Conservation (phyloP, 1,140 invertebrate genomes). For the Sitobion miscanthi region DNA sequence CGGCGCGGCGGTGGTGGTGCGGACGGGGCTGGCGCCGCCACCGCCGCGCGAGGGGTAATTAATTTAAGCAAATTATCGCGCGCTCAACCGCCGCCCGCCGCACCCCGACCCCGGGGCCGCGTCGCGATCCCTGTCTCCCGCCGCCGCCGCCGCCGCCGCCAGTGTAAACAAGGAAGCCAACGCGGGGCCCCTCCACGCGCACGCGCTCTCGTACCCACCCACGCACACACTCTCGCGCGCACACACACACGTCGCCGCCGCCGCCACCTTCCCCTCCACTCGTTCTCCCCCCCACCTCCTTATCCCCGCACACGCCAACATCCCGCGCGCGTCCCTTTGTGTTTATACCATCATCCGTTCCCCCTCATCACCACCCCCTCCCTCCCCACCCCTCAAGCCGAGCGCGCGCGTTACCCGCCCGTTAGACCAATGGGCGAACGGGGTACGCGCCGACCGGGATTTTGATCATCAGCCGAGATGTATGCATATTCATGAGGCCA, state of each 20-base stretch:
- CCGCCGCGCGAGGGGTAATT: slow-evolving; percentile 50
- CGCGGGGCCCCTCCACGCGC: neutral
- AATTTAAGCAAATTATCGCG: slow-evolving; percentile 57
- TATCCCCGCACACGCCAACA: too few relatives aligned
- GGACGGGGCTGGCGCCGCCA: slow-evolving; percentile 3
- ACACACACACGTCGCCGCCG: neutral
- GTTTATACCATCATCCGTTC: neutral
- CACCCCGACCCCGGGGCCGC: neutral
- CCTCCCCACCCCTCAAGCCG: neutral
- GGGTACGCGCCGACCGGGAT: slow-evolving; percentile 48
- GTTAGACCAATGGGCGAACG: slow-evolving; percentile 52
- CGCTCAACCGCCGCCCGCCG: slow-evolving; percentile 45
- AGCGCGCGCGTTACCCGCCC: neutral
- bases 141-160: neutral
- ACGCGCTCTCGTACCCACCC: neutral
- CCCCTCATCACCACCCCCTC: too few relatives aligned
- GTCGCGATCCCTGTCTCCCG: neutral
- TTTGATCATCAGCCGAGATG: slow-evolving; percentile 54
- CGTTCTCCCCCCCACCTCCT: neutral
- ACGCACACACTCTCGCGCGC: neutral
- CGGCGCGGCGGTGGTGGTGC: neutral
- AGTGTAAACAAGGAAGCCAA: slow-evolving; percentile 54
- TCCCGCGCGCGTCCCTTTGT: neutral
- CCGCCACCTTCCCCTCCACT: neutral
- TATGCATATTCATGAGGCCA: slow-evolving; percentile 57